Conservation (phyloP, 1,140 invertebrate genomes). For the Sitophilus oryzae region DNA sequence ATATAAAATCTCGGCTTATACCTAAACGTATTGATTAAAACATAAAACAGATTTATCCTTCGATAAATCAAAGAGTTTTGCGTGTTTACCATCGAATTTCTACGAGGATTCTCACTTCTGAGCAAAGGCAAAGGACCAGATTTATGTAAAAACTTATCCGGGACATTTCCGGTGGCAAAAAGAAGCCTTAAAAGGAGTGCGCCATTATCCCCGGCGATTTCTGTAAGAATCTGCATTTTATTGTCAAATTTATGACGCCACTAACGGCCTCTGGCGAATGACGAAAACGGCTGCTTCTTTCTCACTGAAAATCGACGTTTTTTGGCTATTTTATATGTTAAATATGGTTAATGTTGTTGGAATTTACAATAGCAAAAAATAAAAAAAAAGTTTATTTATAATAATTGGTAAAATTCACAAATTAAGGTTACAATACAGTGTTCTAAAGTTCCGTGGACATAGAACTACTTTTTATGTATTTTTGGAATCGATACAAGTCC, state of each 20-base stretch:
- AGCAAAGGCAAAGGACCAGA: slow-evolving; percentile 8
- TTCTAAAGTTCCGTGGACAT: too few relatives aligned
- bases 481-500: too few relatives aligned
- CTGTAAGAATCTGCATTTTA: slow-evolving; percentile 24
- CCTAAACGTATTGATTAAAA: too few relatives aligned
- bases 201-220: slow-evolving; percentile 20
- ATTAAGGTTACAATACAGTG: too few relatives aligned
- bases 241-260: slow-evolving; percentile 20
- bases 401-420: too few relatives aligned
- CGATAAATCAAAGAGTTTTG: neutral
- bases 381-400: neutral
- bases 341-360: too few relatives aligned
- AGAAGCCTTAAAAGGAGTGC: slow-evolving; percentile 10
- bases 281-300: too few relatives aligned
- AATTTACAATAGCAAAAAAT: neutral
- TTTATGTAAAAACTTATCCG: slow-evolving; percentile 24
- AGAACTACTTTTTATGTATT: too few relatives aligned
- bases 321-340: too few relatives aligned
- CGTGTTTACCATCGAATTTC: slow-evolving; percentile 11
- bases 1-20: too few relatives aligned
- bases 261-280: slow-evolving; percentile 14
- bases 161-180: slow-evolving; percentile 14
- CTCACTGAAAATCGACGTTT: too few relatives aligned
- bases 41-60: neutral
- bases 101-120: slow-evolving; percentile 13